Base-by-base conservation (phyloP, 2,888 invertebrate genomes). In the Leistus spinibarbis region DNA sequence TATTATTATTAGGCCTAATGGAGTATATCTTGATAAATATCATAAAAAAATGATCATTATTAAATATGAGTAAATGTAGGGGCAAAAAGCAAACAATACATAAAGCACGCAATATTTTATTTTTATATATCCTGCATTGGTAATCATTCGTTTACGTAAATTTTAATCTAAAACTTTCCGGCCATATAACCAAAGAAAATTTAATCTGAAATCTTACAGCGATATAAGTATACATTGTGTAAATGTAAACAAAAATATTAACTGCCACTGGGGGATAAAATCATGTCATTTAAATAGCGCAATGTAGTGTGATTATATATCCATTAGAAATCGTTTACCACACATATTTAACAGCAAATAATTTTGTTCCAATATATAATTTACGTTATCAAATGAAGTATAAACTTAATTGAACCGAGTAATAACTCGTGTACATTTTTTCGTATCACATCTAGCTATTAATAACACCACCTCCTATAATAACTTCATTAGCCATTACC, bases 271-370 rank as follows among this genome's bases (percentile, higher is more conserved):
- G 57, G 17, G 57, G 24, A 56, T 23, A 57, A 68, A 69, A 69
- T 13, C 56, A 53, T 60, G 27, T 60, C 53, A 57, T 40, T 27
- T 40, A 69, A 60, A 69, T 60, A 27, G 60, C 60, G 27, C 60
- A 69, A 20, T 65, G 65, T 16, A 20, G 22, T 13, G 64, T 64
- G 53, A 71, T 71, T 71, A 71, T 54, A 71, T 22, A 23, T 63
- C 71, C 71, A 71, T 70, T 71, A 71, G 54, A 56, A 54, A 64
- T 63, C 71, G 22, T 71, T 53, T 64, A 64, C 54, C 54, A 40
- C 20, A 64, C 54, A 53, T 63, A 70, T 71, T 71, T 71, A 64
- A 71, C 64, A 71, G 57, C 69, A 69, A 40, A 69, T 22, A 17
- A 40, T 7, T 40, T 40, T 40, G 40, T 40, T 10, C 40, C 40